Base-by-base conservation (phyloP, 1,140 invertebrate species). In the Bombus fervidus region DNA sequence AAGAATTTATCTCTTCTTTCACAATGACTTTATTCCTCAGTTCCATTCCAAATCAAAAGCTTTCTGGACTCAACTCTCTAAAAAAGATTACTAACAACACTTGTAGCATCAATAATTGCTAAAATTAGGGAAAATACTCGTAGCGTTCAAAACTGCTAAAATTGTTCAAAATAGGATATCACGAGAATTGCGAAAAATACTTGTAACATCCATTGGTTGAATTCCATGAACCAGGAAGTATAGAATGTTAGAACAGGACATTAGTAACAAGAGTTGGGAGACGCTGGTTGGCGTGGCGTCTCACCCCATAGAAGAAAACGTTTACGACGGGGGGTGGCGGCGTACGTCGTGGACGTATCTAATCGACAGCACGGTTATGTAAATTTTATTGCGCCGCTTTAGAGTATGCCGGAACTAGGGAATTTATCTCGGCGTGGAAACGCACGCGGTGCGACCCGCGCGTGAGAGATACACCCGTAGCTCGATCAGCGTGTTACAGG, bases 391-490 rank as follows among this genome's bases (percentile, higher is more conserved):
- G 76, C 62, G 75, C 47, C 87, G 78, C 80, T 88, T 85, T 79
- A 86, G 73, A 86, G 87, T 75, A 85, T 90, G 85, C 87, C 85
- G 90, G 83, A 90, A 89, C 83, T 82, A 74, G 72, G 66, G 86
- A 90, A 90, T 91, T 90, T 91, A 91, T 91, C 83, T 86, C 81
- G 74, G 66, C 68, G 66, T 72, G 81, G 74, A 81, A 86, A 83
- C 81, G 73, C 69, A 59, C 28, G 43, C 47, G 34, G 53, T 39
- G 31, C 71, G 81, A 75, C 57, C 41, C 78, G 41, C 59, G 25
- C 59, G 73, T 39, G 81, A 86, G 82, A 90, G 87, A 85, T 82
- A 83, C 71, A 83, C 39, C 62, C 85, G 74, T 87, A 76, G 81
- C 64, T 47, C 73, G 71, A 87, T 62, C 81, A 69, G 57, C 43